Percentiles rank a stretch among this genome's conserved stretches.
phyloP scores from a whole-genome alignment of 1,140 invertebrate species.

The Portunus trituberculatus region DNA sequence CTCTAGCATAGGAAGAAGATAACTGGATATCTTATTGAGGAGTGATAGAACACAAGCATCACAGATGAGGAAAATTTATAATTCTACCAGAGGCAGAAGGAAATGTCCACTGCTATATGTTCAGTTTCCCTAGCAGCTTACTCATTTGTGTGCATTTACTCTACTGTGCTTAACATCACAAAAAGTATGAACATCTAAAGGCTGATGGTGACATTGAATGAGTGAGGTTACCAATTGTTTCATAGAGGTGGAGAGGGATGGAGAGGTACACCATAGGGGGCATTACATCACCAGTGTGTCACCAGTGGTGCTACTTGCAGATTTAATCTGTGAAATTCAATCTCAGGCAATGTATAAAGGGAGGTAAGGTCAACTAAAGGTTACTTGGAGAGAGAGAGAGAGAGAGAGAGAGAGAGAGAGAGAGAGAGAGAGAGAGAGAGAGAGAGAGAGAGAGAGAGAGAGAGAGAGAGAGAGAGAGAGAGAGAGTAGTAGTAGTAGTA shows the following conservation, averaged over 20 bases:
- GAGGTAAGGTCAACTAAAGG: conserved; percentile 36
- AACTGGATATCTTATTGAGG: too few species aligned
- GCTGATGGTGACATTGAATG: too few species aligned
- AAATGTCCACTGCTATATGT: not conserved
- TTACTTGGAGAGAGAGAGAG: not conserved
- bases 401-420: too few species aligned
- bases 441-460: not conserved
- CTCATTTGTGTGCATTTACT: not conserved
- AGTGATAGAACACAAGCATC: too few species aligned
- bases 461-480: too few species aligned
- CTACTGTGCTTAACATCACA: not conserved
- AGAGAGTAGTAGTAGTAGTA: too few species aligned
- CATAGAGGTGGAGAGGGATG: too few species aligned
- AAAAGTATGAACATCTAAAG: not conserved
- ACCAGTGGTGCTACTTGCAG: not conserved
- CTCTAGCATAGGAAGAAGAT: too few species aligned
- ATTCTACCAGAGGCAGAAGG: not conserved
- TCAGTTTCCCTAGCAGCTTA: not conserved
- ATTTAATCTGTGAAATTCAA: conserved; percentile 37
- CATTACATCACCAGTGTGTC: not conserved
- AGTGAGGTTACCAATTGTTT: too few species aligned
- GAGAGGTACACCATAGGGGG: not conserved
- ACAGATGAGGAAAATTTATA: not conserved
- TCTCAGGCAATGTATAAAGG: conserved; percentile 46
- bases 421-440: not conserved